A percentile compares a stretch with the other conserved stretches of the same genome.
Conservation (phyloP, 2,113 vertebrate genomes). For the Trichechus manatus region DNA sequence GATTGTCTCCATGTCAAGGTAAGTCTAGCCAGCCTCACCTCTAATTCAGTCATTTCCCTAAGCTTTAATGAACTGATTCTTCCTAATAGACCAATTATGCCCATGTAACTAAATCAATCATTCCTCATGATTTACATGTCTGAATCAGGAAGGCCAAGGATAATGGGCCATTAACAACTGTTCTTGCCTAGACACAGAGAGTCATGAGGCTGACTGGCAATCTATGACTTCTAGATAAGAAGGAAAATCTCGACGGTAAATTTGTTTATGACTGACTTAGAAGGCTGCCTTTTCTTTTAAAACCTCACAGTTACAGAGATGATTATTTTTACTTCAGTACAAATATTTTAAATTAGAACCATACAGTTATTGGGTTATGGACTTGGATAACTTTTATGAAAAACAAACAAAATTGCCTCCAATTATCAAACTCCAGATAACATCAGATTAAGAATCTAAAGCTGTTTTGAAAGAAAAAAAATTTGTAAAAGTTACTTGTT, state of each 20-base stretch:
- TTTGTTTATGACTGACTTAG: conserved; percentile 81
- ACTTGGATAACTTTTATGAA: conserved; percentile 51
- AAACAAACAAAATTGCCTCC: conserved; percentile 72
- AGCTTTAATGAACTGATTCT: conserved; percentile 64
- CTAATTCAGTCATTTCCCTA: conserved; percentile 63
- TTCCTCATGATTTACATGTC: conserved; percentile 75
- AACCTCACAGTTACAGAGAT: conserved; percentile 60
- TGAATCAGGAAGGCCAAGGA: conserved; percentile 64
- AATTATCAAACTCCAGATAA: conserved; percentile 72
- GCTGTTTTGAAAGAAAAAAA: conserved; percentile 58
- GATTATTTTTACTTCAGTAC: conserved; percentile 77
- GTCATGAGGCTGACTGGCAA: conserved; percentile 63
- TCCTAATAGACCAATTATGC: conserved; percentile 73
- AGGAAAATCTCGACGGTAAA: conserved; percentile 77
- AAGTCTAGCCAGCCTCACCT: conserved; percentile 51
- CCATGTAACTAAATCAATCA: conserved; percentile 78
- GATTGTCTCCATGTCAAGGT: conserved; percentile 72
- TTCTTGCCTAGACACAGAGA: conserved; percentile 60
- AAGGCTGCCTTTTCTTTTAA: conserved; percentile 73
- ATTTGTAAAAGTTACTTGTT: conserved; percentile 41
- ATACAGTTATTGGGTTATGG: conserved; percentile 57
- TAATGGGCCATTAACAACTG: conserved; percentile 72
- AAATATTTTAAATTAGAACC: conserved; percentile 77
- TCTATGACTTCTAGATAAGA: conserved; percentile 80
- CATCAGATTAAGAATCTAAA: conserved; percentile 77